Base-by-base conservation (phyloP, 1,140 invertebrate species). In the Octopus bimaculoides region DNA sequence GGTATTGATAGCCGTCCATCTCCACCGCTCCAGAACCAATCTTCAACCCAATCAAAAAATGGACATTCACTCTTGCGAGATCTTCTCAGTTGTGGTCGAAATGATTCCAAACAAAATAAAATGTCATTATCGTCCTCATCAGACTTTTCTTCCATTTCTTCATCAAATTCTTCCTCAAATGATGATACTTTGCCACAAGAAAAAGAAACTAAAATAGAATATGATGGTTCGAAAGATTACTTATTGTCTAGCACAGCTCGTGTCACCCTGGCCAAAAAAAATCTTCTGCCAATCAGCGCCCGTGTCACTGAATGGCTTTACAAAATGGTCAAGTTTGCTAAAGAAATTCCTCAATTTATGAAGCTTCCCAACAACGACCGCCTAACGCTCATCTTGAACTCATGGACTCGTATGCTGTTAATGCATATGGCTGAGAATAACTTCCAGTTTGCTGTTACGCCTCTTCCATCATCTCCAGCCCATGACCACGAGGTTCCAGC, bases 401-500 rank as follows among this genome's bases (percentile, higher is more conserved):
- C 88, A 0, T 89, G 89, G 88, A 86, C 87, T 9, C 79, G 88
- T 9, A 79, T 90, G 10, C 79, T 90, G 79, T 81, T 89, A 6
- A 81, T 90, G 20, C 87, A 86, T 78, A 89, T 90, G 89, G 86
- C 88, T 0, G 89, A 90, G 84, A 86, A 85, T 76, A 88, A 90
- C 82, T 89, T 89, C 80, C 85, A 89, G 79, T 90, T 89, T 79
- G 88, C 87, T 52, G 88, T 89, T 9, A 89, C 87, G 12, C 87
- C 87, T 3, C 78, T 85, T 12, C 81, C 81, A n/a, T 75, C 76
- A 14, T 75, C 79, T n/a, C 79, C 82, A 52, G 71, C 52, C 5
- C 71, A 56, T 7, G 10, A 55, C 6, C 81, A 79, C 20, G 76
- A 79, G 55, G 41, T 52, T 6, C 80, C 83, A 20, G 77, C 71